Conservation (phyloP, 2,888 invertebrate genomes). For the Hemicrepidius hirtus region DNA sequence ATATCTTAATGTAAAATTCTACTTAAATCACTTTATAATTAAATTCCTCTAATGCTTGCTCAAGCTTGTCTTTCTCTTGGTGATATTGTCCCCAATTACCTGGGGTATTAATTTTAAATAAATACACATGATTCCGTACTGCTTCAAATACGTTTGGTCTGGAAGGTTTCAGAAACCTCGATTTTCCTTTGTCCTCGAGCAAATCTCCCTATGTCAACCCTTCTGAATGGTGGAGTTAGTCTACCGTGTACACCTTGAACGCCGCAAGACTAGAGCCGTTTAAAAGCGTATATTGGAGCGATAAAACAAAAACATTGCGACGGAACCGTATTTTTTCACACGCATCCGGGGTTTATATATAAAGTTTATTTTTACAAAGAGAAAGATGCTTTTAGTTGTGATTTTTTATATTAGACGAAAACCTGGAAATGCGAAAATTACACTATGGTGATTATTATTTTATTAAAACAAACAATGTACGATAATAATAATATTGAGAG, state of each 20-base stretch:
- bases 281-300: not conserved
- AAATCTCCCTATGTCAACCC: slow-evolving; percentile 3
- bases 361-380: no score
- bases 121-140: not conserved
- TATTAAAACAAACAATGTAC: no score
- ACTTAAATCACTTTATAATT: slow-evolving; percentile 11
- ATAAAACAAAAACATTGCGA: slow-evolving; percentile 2
- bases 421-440: no score
- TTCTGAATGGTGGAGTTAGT: not conserved
- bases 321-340: not conserved
- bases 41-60: not conserved
- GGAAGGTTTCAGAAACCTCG: slow-evolving; percentile 2
- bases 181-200: not conserved
- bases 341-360: no score
- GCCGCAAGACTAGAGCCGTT: not conserved
- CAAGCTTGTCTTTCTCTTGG: not conserved
- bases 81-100: not conserved
- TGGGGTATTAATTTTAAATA: slow-evolving; percentile 7
- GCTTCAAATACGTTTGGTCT: not conserved
- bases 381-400: no score
- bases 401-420: no score
- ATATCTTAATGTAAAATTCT: not conserved
- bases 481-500: no score
- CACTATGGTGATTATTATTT: no score
- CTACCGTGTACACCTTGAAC: not conserved